Base-by-base conservation (phyloP, 1,140 invertebrate genomes). In the Drosophila kohkoa region DNA sequence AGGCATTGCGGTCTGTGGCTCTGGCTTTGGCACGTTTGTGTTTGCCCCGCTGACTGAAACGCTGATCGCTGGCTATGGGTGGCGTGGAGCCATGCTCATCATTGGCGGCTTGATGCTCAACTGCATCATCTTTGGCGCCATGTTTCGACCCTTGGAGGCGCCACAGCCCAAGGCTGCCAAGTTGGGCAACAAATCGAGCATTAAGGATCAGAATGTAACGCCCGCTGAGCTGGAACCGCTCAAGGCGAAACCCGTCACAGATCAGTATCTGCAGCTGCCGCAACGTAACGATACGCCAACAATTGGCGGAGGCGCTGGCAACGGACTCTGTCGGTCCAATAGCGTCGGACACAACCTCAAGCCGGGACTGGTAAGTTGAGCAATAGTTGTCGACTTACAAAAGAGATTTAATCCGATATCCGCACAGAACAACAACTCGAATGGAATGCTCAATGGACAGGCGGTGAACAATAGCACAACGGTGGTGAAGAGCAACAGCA, bases 1-100 rank as follows among this genome's bases (percentile, higher is more conserved):
- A 1, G 96, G 96, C 2, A 98, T 99, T 25, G 98, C 98, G 0
- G 98, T 99, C 0, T 99, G 98, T 82, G 98, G 98, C 2, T 98
- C 98, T 4, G 97, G 97, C 3, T 94, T 98, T 11, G 97, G 97
- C 13, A 98, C 97, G 11, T 96, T 98, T 87, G 91, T 97, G 1
- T 96, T 98, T 82, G 96, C 97, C 1, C 97, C 97, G 0, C 93
- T 97, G 2, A 96, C 95, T n/a, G 94, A 95, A 68, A 92, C 91
- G 48, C 92, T 98, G 6, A 94, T 97, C 10, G 76, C 89, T 0
- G 90, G 82, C 15, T 96, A 94, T 76, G 95, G 95, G 57, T 97
- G 96, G 96, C 93, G 95, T 57, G 95, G 95, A 1, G 94, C 97
- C 0, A 95, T 98, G 93, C 92, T 98, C 0, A 96, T 99, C 25